Evolutionary conservation across 2,797 vertebrate species (phyloP).

Genomic region (Orestias chungarensis): DNA sequence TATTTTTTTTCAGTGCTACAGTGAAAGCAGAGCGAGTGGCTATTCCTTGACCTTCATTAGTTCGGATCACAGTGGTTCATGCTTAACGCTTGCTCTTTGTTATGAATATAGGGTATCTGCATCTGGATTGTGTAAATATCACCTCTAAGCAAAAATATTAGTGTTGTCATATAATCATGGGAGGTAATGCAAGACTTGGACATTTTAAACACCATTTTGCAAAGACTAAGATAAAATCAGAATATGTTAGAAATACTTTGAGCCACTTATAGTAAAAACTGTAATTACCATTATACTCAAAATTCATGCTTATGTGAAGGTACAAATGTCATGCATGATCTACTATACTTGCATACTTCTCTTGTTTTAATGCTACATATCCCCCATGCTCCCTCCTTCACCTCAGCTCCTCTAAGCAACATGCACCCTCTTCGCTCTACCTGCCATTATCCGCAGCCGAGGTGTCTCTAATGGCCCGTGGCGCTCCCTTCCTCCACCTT

Average conservation of each 20-base stretch:
- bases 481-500: constrained; percentile 71
- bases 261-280: constrained; percentile 1
- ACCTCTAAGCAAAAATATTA: background rate
- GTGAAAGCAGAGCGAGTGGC: background rate
- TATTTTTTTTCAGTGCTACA: background rate
- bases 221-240: background rate
- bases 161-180: background rate
- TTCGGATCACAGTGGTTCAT: background rate
- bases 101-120: background rate
- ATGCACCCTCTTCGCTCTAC: constrained; percentile 35
- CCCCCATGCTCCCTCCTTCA: constrained; percentile 4
- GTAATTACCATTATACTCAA: background rate
- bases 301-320: background rate
- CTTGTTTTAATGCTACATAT: background rate
- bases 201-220: background rate
- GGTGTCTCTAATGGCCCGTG: constrained; percentile 70
- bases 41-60: constrained; percentile 5
- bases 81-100: background rate
- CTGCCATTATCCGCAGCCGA: constrained; percentile 63
- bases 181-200: background rate
- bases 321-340: background rate
- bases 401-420: constrained; percentile 29
- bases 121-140: constrained; percentile 4
- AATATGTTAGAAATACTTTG: background rate
- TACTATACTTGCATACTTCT: background rate